These are phyloP conservation scores for Entelurus aequoreus DNA, from an alignment of 2,113 vertebrate genomes.

Conservation along the genomic window DNA sequence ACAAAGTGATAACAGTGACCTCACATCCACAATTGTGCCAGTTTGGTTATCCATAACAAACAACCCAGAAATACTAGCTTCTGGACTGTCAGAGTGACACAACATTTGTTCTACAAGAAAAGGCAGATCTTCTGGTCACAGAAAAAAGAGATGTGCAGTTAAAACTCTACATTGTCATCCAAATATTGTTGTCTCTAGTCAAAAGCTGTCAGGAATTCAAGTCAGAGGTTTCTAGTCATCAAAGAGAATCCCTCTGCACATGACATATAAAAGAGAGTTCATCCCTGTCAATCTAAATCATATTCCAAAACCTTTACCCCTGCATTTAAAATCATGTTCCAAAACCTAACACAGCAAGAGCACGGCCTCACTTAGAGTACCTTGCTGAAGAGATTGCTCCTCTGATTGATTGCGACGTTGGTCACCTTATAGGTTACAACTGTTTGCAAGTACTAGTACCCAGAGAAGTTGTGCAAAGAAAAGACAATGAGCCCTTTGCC, in stretches of 20 bases:
- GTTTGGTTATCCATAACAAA: background rate
- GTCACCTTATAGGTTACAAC: slow-evolving; percentile 31
- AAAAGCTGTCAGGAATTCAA: slow-evolving; percentile 11
- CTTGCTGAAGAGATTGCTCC: slow-evolving; percentile 28
- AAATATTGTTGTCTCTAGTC: slow-evolving; percentile 12
- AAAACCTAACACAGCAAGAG: slow-evolving; percentile 16
- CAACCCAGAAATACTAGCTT: slow-evolving; percentile 1
- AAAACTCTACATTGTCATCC: slow-evolving; percentile 18
- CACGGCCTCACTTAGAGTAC: slow-evolving; percentile 39
- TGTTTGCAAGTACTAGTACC: slow-evolving; percentile 22
- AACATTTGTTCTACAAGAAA: slow-evolving; percentile 3
- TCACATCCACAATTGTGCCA: background rate
- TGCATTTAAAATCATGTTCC: too few species aligned
- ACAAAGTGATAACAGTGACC: too few species aligned
- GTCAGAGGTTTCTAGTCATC: slow-evolving; percentile 22
- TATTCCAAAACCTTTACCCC: slow-evolving; percentile 15
- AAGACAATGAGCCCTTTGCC: slow-evolving; percentile 5
- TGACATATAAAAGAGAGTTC: slow-evolving; percentile 21
- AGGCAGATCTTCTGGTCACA: slow-evolving; percentile 2
- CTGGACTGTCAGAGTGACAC: background rate
- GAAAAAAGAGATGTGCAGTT: slow-evolving; percentile 12
- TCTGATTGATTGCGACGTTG: slow-evolving; percentile 15
- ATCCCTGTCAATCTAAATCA: slow-evolving; percentile 25
- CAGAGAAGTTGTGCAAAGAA: slow-evolving; percentile 14
- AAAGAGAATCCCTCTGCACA: slow-evolving; percentile 14